phyloP scores from a whole-genome alignment of 2,888 invertebrate genomes.

The Magallana nippona region DNA sequence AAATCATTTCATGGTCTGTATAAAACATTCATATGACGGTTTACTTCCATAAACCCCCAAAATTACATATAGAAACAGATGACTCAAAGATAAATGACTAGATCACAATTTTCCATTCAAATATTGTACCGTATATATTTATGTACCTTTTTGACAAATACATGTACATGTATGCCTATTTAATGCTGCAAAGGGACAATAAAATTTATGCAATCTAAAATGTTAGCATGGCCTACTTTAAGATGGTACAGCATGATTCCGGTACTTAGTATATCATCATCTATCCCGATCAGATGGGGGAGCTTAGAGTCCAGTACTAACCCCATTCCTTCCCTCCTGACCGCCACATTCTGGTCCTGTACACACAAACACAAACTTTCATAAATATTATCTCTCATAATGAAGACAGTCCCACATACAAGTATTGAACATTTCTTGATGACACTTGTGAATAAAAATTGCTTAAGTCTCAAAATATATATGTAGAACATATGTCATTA shows the following conservation, averaged over 20 bases:
- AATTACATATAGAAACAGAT: too few species aligned
- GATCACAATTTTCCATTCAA: too few species aligned
- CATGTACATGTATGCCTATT: neutral
- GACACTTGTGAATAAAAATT: too few species aligned
- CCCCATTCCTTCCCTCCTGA: conserved; percentile 90
- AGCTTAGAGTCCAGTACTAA: conserved; percentile 85
- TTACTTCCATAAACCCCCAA: too few species aligned
- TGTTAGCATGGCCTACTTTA: conserved; percentile 82
- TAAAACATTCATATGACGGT: too few species aligned
- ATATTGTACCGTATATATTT: too few species aligned
- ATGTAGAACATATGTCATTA: neutral
- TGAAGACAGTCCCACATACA: neutral
- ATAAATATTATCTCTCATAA: neutral
- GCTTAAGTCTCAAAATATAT: too few species aligned
- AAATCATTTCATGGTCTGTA: too few species aligned
- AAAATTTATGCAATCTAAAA: too few species aligned
- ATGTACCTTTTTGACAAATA: too few species aligned
- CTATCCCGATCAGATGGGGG: conserved; percentile 95
- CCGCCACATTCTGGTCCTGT: conserved; percentile 92
- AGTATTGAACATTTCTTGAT: too few species aligned
- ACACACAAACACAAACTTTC: conserved; percentile 74
- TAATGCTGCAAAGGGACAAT: neutral
- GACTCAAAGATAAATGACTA: too few species aligned
- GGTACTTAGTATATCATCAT: conserved; percentile 92
- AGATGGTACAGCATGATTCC: conserved; percentile 94